phyloP scores from a whole-genome alignment of 2,888 invertebrate species.

The Tridacna gigas region DNA sequence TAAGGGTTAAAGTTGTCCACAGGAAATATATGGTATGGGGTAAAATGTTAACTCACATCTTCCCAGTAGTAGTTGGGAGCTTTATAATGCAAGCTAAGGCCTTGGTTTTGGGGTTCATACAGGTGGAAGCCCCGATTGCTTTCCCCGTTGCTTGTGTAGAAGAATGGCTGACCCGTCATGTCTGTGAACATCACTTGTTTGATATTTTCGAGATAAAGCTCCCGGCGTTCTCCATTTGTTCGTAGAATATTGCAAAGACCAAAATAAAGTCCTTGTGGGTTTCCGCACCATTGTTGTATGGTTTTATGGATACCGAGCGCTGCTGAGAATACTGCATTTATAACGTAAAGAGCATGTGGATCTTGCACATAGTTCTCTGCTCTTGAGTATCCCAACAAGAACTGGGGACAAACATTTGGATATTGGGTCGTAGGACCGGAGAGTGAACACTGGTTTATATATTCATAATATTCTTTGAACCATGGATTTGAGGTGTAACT shows the following conservation, averaged over 20 bases:
- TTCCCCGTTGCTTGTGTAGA: slow-evolving; percentile 75
- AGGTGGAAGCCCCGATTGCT: slow-evolving; percentile 82
- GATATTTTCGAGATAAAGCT: slow-evolving; percentile 71
- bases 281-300: slow-evolving; percentile 67
- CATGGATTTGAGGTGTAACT: slow-evolving; percentile 84
- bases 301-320: slow-evolving; percentile 79
- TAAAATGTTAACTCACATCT: slow-evolving; percentile 66
- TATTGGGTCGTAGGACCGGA: slow-evolving; percentile 29
- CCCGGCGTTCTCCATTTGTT: slow-evolving; percentile 76
- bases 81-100: slow-evolving; percentile 44
- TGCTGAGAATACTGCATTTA: slow-evolving; percentile 82
- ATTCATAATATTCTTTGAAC: slow-evolving; percentile 85
- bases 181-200: slow-evolving; percentile 75
- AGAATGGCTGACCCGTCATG: slow-evolving; percentile 79
- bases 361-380: slow-evolving; percentile 79
- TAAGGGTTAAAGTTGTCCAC: background rate
- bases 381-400: slow-evolving; percentile 70
- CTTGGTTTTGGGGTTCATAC: slow-evolving; percentile 70
- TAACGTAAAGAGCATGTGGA: slow-evolving; percentile 81
- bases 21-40: background rate
- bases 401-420: slow-evolving; percentile 51
- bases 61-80: slow-evolving; percentile 66
- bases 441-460: slow-evolving; percentile 78
- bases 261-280: slow-evolving; percentile 39
- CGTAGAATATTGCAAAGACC: slow-evolving; percentile 75